Conservation (phyloP, 2,888 invertebrate genomes). For the Amaurobius ferox region DNA sequence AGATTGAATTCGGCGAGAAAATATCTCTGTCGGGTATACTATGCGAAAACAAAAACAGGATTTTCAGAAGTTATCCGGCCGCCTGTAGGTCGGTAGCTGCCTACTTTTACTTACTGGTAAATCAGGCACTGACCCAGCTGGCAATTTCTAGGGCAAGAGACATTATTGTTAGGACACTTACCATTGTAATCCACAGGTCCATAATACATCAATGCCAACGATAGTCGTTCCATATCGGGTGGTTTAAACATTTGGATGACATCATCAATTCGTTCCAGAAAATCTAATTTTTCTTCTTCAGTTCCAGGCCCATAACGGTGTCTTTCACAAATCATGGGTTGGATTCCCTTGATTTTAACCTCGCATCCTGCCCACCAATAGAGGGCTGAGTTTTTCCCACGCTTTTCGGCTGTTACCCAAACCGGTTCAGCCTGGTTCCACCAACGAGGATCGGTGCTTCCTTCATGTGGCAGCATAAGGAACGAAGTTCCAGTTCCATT, state of each 20-base stretch:
- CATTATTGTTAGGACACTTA: too few species aligned
- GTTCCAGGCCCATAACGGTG: constrained; percentile 38
- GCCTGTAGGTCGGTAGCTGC: too few species aligned
- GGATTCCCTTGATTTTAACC: constrained; percentile 54
- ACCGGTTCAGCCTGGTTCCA: constrained; percentile 74
- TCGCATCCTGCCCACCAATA: constrained; percentile 74
- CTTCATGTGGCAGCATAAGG: constrained; percentile 55
- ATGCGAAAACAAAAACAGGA: too few species aligned
- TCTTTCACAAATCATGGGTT: constrained; percentile 59
- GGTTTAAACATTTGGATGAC: constrained; percentile 43
- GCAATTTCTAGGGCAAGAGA: too few species aligned
- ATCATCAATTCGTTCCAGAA: constrained; percentile 43
- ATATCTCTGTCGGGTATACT: too few species aligned
- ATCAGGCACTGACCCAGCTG: too few species aligned
- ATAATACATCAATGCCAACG: constrained; percentile 73
- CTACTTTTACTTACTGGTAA: too few species aligned
- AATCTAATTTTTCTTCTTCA: constrained; percentile 5
- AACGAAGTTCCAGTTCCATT: constrained; percentile 74
- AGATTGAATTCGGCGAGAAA: too few species aligned
- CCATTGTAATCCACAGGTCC: constrained; percentile 64
- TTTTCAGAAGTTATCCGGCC: too few species aligned
- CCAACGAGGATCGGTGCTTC: constrained; percentile 72
- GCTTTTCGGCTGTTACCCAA: constrained; percentile 73
- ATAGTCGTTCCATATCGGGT: constrained; percentile 58
- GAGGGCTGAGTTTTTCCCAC: constrained; percentile 64